Evolutionary conservation across 2,888 invertebrate genomes (phyloP).

Genomic region (Galeruca laticollis): DNA sequence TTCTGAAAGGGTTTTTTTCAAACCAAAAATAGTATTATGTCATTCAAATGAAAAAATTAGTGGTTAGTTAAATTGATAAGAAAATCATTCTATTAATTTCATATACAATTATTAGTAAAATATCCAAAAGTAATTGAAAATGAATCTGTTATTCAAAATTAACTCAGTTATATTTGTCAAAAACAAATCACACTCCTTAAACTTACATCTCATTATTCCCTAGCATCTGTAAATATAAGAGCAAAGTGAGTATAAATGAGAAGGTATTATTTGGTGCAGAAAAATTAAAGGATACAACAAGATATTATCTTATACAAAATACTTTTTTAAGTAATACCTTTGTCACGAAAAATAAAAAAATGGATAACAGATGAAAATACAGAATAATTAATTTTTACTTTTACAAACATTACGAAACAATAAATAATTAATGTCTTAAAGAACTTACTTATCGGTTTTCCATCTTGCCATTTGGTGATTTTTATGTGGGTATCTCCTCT

Average conservation of each 20-base stretch:
- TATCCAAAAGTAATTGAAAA: background rate
- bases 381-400: too few species aligned
- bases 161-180: background rate
- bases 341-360: too few species aligned
- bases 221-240: constrained; percentile 49
- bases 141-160: background rate
- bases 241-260: background rate
- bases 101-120: background rate
- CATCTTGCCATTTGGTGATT: constrained; percentile 91
- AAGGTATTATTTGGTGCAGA: background rate
- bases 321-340: too few species aligned
- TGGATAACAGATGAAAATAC: background rate
- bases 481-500: constrained; percentile 82
- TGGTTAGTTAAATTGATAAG: background rate
- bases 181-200: constrained; percentile 17
- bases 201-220: constrained; percentile 50
- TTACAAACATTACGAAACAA: background rate
- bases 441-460: constrained; percentile 86
- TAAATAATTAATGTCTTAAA: background rate
- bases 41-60: background rate
- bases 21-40: too few species aligned
- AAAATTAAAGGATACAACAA: background rate
- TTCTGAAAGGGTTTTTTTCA: too few species aligned
- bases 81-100: background rate
- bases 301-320: too few species aligned